Conservation (phyloP, 2,113 vertebrate genomes). For the Mixornis gularis region DNA sequence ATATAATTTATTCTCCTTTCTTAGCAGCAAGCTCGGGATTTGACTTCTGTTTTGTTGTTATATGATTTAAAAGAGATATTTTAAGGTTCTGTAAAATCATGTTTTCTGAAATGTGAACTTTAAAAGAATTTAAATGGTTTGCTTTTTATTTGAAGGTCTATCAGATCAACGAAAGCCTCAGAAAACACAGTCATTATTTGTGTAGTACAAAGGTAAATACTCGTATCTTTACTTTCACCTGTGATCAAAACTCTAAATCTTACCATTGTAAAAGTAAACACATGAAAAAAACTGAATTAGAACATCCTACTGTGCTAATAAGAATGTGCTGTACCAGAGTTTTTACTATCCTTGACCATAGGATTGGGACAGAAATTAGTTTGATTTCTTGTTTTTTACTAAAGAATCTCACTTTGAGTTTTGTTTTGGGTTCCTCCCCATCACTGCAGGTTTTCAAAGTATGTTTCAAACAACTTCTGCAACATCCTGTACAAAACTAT, state of each 20-base stretch:
- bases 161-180: slow-evolving; percentile 86
- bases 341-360: not conserved
- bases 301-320: not conserved
- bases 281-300: not conserved
- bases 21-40: not conserved
- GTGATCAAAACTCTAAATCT: not conserved
- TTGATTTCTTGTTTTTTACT: not conserved
- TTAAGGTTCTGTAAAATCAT: not conserved
- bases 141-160: slow-evolving; percentile 82
- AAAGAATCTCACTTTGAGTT: not conserved
- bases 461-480: not conserved
- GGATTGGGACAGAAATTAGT: not conserved
- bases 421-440: not conserved
- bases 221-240: not conserved
- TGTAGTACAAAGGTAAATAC: slow-evolving; percentile 87
- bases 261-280: not conserved
- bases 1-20: not conserved
- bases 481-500: not conserved
- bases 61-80: not conserved
- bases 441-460: not conserved
- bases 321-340: not conserved
- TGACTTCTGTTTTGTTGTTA: not conserved
- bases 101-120: slow-evolving; percentile 7
- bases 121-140: not conserved
- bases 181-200: slow-evolving; percentile 94